Base-by-base conservation (phyloP, 2,888 invertebrate genomes). In the Tridacna crocea region DNA sequence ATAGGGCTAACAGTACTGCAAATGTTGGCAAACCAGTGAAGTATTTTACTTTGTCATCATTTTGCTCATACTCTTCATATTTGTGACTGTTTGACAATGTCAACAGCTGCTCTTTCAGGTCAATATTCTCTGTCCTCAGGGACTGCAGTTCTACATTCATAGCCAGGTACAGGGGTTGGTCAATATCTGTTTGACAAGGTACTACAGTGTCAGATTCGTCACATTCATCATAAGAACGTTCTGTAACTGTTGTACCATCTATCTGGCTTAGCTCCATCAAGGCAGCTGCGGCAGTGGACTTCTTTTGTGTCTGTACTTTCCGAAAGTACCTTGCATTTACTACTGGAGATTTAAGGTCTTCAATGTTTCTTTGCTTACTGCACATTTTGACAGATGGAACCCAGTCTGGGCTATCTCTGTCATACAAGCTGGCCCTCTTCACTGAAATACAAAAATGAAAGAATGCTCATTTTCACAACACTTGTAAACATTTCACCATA, bases 321-420 rank as follows among this genome's bases (percentile, higher is more conserved):
- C 76, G 22, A 19, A 19, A 19, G 58, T 76, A 76, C 24, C 76
- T 46, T 17, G 76, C 66, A 55, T 76, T 76, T 15, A 27, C 47
- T 12, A 19, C 76, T 26, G 58, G 76, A 47, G 76, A 76, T 55
- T 76, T 76, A 6, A 68, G 27, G 26, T 66, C 76, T 22, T 26
- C 27, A 51, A 46, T 58, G 48, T 22, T 26, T 68, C 66, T 55
- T 27, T 55, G 60, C 36, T 55, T 60, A 27, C 46, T 60, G 15
- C 58, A 58, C 77, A 70, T 77, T 68, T 70, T 70, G 11, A 77
- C 70, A 22, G 70, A 47, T 36, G 77, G 70, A 36, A 70, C 58
- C 77, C 77, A 70, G 24, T 77, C 77, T 22, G 77, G 66, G 19
- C 55, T 76, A 60, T 55, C 19, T n/a, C 17, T 75, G 63, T 75